Base-by-base conservation (phyloP, 2,113 vertebrate genomes). In the Psilopsiagon aymara region DNA sequence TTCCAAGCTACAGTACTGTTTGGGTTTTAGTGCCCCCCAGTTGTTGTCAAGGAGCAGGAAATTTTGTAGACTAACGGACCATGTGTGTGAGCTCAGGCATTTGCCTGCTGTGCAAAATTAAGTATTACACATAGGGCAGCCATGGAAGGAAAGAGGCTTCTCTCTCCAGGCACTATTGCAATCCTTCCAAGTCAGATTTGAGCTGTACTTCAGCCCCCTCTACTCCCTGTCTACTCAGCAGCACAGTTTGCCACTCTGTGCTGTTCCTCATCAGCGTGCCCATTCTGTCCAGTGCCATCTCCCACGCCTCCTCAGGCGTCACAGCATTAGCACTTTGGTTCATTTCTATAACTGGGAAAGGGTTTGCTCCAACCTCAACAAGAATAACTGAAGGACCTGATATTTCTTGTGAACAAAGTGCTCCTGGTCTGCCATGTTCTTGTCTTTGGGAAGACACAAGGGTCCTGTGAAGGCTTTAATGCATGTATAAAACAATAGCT, bases 221-320 rank as follows among this genome's bases (percentile, higher is more conserved):
- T 59, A 59, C 20, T 59, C 20, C 13, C 33, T 23, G 33, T 46
- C 17, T 17, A 5, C 53, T 8, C 4, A 3, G 33, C 57, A 57
- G 35, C 66, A 25, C 52, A 63, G n/a, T 74, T 88, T 1, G 0
- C 31, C 1, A 0, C 59, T 17, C 9, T 0, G 0, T 52, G 46
- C 70, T 9, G 0, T 13, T 85, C 62, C 35, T 76, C 20, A 10
- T 11, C 0, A 0, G 41, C 9, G 2, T 71, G 43, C 19, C 3
- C 0, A 9, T 5, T 1, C 49, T 59, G 37, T 28, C 59, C 37
- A n/a, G 41, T 62, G 57, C 41, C 37, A 7, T 6, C 75, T 90
- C 67, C 31, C 70, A 76, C 29, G 47, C 43, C 29, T 85, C 28
- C 3, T 1, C 44, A 69, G 24, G 21, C 68, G 27, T 19, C 44